Base-by-base conservation (phyloP, 2,113 vertebrate species). In the Xenus cinereus region DNA sequence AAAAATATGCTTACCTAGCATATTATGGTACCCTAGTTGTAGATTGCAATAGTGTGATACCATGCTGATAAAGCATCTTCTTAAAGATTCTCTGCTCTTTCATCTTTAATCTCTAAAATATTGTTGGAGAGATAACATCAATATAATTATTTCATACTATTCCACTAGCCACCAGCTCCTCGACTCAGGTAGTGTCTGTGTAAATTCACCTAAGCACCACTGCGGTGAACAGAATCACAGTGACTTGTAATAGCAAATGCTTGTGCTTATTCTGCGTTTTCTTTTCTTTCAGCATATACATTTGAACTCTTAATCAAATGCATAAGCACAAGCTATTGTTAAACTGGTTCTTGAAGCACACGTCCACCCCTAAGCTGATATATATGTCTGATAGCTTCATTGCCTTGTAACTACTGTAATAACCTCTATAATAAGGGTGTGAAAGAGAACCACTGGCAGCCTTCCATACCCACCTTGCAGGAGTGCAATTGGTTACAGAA, bases 1-100 rank as follows among this genome's bases (percentile, higher is more conserved):
- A 93, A 89, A 95, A 90, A 96, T 90, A 60, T 78, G 89, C 95
- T 94, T 95, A 81, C 46, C 27, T 83, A 73, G 85, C 87, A 90
- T 66, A 84, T 92, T 90, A 45, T 63, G 7, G 35, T 84, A 85
- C 64, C 67, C 68, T 14, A 57, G 12, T 74, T 67, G 43, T 78
- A 80, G 26, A 35, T 16, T 72, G 24, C 26, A 39, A 39, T 67
- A 60, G 75, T 67, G 57, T 74, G 45, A 82, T 84, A 73, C 17
- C 19, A 16, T 67, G 77, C 89, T 87, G 54, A 84, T 93, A 64
- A 94, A 89, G 62, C 84, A 82, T 18, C 69, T 92, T 77, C 33
- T 84, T 89, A 69, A 93, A 66, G 84, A 33, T 14, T 85, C 45
- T 79, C 39, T 78, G n/a, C 30, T 63, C 28, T 94, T 94, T 79